These are phyloP conservation scores for Aromia moschata DNA, from an alignment of 2,888 invertebrate species.

Conservation along the genomic window DNA sequence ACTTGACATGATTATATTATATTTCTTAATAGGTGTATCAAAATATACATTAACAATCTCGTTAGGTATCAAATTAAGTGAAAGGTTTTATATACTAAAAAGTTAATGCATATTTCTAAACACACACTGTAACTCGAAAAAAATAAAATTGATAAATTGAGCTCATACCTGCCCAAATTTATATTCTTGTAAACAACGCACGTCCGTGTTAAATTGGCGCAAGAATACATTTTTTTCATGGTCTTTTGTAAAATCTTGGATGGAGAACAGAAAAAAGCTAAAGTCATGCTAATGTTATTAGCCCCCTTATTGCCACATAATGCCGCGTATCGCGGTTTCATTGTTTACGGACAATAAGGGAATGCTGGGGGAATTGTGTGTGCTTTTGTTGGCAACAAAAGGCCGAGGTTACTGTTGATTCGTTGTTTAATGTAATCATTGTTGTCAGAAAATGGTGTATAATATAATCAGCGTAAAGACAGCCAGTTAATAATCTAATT, in stretches of 20 bases:
- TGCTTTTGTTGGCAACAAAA: conserved; percentile 25
- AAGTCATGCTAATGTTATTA: conserved; percentile 53
- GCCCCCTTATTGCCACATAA: conserved; percentile 33
- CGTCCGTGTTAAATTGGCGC: conserved; percentile 21
- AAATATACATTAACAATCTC: conserved; percentile 31
- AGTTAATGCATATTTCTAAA: conserved; percentile 30
- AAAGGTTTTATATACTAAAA: conserved; percentile 31
- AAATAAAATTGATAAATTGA: conserved; percentile 31
- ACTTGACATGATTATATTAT: conserved; percentile 27
- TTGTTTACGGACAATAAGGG: conserved; percentile 22
- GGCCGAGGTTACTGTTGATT: conserved; percentile 27
- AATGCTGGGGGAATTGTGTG: conserved; percentile 24
- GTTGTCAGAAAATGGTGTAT: conserved; percentile 14
- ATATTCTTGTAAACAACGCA: conserved; percentile 41
- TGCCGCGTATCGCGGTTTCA: conserved; percentile 15
- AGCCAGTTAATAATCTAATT: conserved; percentile 27
- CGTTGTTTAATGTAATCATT: conserved; percentile 26
- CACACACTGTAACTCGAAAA: conserved; percentile 23
- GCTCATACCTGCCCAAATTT: conserved; percentile 37
- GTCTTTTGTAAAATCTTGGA: conserved; percentile 38
- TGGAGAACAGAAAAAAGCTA: conserved; percentile 42
- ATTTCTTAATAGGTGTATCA: conserved; percentile 28
- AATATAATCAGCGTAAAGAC: conserved; percentile 21
- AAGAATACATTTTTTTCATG: conserved; percentile 38
- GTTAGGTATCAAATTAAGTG: conserved; percentile 34